These are phyloP conservation scores for Leucopsar rothschildi DNA, from an alignment of 2,113 vertebrate species.

Conservation along the genomic window DNA sequence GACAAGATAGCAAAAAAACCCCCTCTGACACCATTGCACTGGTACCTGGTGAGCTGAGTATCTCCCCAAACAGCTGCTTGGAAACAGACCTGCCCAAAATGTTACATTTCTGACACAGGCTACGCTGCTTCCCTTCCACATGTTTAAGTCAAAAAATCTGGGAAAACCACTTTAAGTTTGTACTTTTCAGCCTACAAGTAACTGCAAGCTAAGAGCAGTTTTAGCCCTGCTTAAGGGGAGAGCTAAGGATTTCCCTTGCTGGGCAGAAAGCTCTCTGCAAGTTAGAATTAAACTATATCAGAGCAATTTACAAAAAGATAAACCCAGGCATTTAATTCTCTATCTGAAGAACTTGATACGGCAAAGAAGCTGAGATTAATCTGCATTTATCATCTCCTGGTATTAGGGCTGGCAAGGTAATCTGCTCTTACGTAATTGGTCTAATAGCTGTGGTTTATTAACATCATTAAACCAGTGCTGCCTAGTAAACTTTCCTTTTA, in stretches of 20 bases:
- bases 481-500: constrained; percentile 31
- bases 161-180: background rate
- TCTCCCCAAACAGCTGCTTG: too few species aligned
- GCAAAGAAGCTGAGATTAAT: constrained; percentile 22
- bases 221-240: background rate
- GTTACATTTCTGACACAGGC: background rate
- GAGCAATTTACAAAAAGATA: background rate
- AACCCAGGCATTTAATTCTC: background rate
- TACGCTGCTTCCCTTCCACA: background rate
- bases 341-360: background rate
- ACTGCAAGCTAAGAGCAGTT: background rate
- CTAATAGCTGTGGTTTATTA: constrained; percentile 46
- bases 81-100: background rate
- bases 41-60: background rate
- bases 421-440: constrained; percentile 23
- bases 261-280: background rate
- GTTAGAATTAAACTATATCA: background rate
- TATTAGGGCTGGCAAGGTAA: background rate
- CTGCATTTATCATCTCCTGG: constrained; percentile 3
- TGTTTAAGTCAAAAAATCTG: background rate
- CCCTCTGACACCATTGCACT: background rate
- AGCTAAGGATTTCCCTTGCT: background rate
- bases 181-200: background rate
- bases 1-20: background rate
- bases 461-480: constrained; percentile 8